phyloP scores from a whole-genome alignment of 2,797 vertebrate species.

The Notolepis coatsorum region DNA sequence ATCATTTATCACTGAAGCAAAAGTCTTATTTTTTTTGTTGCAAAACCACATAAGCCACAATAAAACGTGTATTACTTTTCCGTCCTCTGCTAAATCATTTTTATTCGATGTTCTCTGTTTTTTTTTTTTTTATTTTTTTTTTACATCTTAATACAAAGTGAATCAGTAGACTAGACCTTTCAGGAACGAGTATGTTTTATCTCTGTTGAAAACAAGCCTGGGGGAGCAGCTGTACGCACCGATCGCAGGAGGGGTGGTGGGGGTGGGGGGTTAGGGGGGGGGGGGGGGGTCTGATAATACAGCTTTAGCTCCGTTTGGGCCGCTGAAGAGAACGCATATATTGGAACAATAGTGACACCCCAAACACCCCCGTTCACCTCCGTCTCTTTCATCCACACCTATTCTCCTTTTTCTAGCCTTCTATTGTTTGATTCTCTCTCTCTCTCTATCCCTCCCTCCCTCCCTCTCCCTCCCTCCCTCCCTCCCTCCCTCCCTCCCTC shows the following conservation, averaged over 20 bases:
- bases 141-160: constrained; percentile 10
- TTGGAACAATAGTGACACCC: too few relatives aligned
- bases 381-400: constrained; percentile 25
- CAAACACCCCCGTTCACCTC: background rate
- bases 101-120: too few relatives aligned
- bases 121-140: background rate
- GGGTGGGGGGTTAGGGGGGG: too few relatives aligned
- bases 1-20: too few relatives aligned
- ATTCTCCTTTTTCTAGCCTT: constrained; percentile 24
- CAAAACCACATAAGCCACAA: too few relatives aligned
- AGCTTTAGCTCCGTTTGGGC: constrained; percentile 32
- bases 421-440: constrained; percentile 47
- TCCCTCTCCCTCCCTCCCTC: background rate
- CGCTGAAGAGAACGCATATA: constrained; percentile 48
- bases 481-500: background rate
- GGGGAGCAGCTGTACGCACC: constrained; percentile 35
- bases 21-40: too few relatives aligned
- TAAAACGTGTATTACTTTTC: too few relatives aligned
- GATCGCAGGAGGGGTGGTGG: constrained; percentile 41
- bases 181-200: constrained; percentile 20
- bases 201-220: constrained; percentile 38
- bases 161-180: background rate
- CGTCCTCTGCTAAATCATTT: too few relatives aligned
- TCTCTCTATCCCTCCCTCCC: background rate
- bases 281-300: constrained; percentile 36